Evolutionary conservation across 2,888 invertebrate genomes (phyloP), one percentile per base, ranked within the genome.

Genomic region (Tenthredo distinguenda): DNA sequence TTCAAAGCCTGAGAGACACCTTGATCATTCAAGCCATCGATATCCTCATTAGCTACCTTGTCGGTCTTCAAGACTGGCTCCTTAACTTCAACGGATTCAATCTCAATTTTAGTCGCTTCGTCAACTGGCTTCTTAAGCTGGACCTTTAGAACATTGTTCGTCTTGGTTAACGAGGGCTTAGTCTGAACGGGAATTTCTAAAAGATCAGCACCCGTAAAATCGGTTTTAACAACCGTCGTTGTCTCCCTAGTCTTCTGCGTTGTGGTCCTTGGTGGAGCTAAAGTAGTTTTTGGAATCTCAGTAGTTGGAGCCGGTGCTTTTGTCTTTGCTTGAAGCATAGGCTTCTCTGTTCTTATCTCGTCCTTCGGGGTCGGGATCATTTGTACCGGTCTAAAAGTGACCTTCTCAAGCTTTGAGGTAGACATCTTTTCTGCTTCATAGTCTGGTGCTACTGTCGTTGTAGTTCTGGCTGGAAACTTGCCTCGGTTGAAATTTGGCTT

Each of bases 231-330:
- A 2, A 34, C 7, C 0, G 85, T 86, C 0, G 82, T 21, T 58
- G 86, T 87, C 3, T 83, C 86, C 68, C 86, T 77, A 62, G 21
- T 76, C 65, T 87, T 21, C 55, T 85, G 84, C 0, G 84, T 77
- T 0, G 86, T 87, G n/a, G 93, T 90, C 0, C 91, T 91, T 71
- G 92, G 91, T 26, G 90, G 88, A 47, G 92, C 90, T 18, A 91
- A 90, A 72, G 92, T 94, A 90, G 95, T 95, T 87, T 94, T 94
- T 88, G 95, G 95, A 87, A 95, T 94, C 0, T 94, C 94, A 88
- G 95, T 95, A 47, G 95, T 94, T 9, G 95, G 89, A 37, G 96
- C 94, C 0, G 96, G 95, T 7, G 96, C 95, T 90, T 96, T 96
- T 21, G 96, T 93, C 93, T 96, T 96, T 3, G 95, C 95, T 62